Base-by-base conservation (phyloP, 37 sponge, comb jelly and placozoan genomes). In the Tethya wilhelma region DNA sequence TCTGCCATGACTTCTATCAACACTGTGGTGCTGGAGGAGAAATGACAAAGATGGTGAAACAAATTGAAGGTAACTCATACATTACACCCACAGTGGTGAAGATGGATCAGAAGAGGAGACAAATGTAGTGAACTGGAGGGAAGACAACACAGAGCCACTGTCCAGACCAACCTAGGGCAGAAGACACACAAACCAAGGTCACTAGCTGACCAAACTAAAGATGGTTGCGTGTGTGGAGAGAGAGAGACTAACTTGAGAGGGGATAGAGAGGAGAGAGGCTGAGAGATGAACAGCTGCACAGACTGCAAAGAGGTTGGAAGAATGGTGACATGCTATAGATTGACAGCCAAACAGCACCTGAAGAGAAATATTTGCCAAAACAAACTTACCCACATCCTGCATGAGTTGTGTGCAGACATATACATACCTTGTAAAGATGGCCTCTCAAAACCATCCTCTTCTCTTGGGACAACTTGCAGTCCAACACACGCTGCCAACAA, bases 381-480 rank as follows among this genome's bases (percentile, higher is more conserved):
- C n/a, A n/a, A n/a, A n/a, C n/a, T n/a, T n/a, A n/a, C n/a, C n/a
- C n/a, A n/a, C n/a, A n/a, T 6, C n/a, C 62, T 23, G 62, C 28
- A 6, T 19, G n/a, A n/a, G n/a, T n/a, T n/a, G n/a, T n/a, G n/a
- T n/a, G n/a, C n/a, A n/a, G n/a, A n/a, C n/a, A n/a, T n/a, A n/a
- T n/a, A 23, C n/a, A 11, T 78, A 67, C 79, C 79, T 65, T 78
- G 38, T 31, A 31, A 0, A 78, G 79, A 34, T 56, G 55, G 4
- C 19, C 40, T 26, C 79, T 37, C 22, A 78, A 44, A 22, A 36
- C 67, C n/a, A 14, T 69, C 23, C 70, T 44, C 30, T 26, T 69
- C 38, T 80, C 80, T 42, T 69, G 70, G 0, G 70, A 22, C 38
- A 68, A 59, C n/a, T 39, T 68, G 59, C 70, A 68, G 59, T 80